Evolutionary conservation across 2,113 vertebrate genomes (phyloP).

Genomic region (Tragelaphus buxtoni): DNA sequence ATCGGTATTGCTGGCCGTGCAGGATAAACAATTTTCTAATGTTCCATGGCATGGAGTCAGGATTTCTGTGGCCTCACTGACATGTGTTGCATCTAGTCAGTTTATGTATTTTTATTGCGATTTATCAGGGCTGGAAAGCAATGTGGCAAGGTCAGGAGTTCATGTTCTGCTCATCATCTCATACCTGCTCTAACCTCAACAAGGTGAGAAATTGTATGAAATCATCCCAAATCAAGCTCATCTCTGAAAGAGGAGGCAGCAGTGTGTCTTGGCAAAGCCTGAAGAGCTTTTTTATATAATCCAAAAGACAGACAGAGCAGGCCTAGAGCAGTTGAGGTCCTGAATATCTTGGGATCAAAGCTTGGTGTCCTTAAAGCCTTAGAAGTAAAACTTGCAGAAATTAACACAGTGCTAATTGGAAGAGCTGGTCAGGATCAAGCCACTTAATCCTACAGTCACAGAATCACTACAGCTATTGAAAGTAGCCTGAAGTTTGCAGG

Average conservation of each 20-base stretch:
- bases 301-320: background rate
- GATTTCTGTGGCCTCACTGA: background rate
- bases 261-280: background rate
- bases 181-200: background rate
- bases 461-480: background rate
- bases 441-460: background rate
- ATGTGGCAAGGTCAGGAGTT: background rate
- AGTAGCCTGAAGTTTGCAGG: background rate
- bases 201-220: background rate
- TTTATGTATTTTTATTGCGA: background rate
- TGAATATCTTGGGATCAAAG: background rate
- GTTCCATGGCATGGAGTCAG: background rate
- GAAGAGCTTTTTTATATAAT: accelerated
- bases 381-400: background rate
- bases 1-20: background rate
- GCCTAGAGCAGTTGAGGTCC: background rate
- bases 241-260: background rate
- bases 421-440: background rate
- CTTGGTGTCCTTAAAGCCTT: background rate
- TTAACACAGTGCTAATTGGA: background rate
- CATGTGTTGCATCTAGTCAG: background rate
- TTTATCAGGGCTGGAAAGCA: background rate
- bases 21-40: background rate
- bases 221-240: background rate
- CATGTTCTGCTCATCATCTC: background rate